phyloP scores from a whole-genome alignment of 2,113 vertebrate species.

The Chionis minor region DNA sequence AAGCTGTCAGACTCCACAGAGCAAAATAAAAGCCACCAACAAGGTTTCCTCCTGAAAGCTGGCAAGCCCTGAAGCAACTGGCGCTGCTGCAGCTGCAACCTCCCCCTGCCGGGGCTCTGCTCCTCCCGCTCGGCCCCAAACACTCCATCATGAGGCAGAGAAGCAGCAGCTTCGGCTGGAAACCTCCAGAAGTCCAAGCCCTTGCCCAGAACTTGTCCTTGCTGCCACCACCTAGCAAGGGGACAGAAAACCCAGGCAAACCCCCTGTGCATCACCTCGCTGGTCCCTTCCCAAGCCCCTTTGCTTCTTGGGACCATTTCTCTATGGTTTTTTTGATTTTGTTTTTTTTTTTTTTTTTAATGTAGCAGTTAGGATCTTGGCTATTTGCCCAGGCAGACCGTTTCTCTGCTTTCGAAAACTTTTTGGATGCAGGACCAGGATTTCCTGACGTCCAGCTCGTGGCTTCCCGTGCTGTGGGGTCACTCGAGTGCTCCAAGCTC shows the following conservation, averaged over 20 bases:
- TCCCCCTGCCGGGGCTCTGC: accelerated
- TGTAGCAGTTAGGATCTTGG: neutral
- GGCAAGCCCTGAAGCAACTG: neutral
- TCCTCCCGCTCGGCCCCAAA: neutral
- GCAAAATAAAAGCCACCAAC: neutral
- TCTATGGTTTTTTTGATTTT: neutral
- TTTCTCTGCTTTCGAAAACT: neutral
- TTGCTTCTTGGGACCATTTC: neutral
- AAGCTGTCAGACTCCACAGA: neutral
- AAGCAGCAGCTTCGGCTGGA: neutral
- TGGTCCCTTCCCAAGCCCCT: neutral
- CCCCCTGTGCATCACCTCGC: neutral
- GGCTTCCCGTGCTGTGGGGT: neutral
- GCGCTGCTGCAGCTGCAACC: neutral
- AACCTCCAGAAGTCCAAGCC: neutral
- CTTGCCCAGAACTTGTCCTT: neutral
- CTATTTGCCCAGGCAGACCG: neutral
- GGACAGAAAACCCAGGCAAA: neutral
- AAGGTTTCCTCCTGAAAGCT: neutral
- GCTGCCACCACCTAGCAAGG: neutral
- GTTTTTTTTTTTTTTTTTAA: neutral
- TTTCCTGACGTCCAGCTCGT: neutral
- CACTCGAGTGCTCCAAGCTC: neutral
- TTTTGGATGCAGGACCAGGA: constrained; percentile 28
- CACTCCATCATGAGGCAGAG: accelerated